A percentile compares a stretch with the other conserved stretches of the same genome.
Conservation (phyloP, 2,888 invertebrate species). For the Xanthia icteritia region DNA sequence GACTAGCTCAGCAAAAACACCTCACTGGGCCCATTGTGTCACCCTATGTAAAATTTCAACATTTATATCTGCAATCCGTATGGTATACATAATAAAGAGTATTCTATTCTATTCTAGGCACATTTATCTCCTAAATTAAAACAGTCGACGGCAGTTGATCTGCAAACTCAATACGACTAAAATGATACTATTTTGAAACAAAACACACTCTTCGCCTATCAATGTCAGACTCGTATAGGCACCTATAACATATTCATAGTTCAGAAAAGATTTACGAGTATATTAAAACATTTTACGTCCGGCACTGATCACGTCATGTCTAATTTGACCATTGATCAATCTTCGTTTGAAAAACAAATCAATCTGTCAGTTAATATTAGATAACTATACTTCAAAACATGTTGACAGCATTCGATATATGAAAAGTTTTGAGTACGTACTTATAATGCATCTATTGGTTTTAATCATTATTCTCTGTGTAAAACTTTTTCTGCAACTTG, state of each 20-base stretch:
- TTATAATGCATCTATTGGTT: slow-evolving; percentile 2
- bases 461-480: background rate
- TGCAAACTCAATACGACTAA: background rate
- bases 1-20: background rate
- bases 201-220: slow-evolving; percentile 20
- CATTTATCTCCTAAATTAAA: background rate
- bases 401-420: slow-evolving; percentile 61
- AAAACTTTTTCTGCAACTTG: slow-evolving; percentile 3
- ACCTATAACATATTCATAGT: slow-evolving; percentile 47
- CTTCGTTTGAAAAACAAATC: slow-evolving; percentile 65
- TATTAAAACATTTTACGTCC: slow-evolving; percentile 62
- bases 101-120: background rate
- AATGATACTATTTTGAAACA: slow-evolving; percentile 14
- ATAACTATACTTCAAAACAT: slow-evolving; percentile 67
- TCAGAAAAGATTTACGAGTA: slow-evolving; percentile 61
- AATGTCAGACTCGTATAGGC: slow-evolving; percentile 19
- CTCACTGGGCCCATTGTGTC: background rate
- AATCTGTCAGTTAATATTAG: slow-evolving; percentile 69
- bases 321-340: slow-evolving; percentile 64
- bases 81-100: background rate
- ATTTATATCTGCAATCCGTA: background rate
- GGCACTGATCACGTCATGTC: slow-evolving; percentile 62
- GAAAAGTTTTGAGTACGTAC: slow-evolving; percentile 28
- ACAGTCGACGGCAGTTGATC: background rate
- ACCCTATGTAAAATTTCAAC: no score